A percentile compares a stretch with the other conserved stretches of the same genome.
Conservation (phyloP, 2,888 invertebrate species). For the Cantharis rufa region DNA sequence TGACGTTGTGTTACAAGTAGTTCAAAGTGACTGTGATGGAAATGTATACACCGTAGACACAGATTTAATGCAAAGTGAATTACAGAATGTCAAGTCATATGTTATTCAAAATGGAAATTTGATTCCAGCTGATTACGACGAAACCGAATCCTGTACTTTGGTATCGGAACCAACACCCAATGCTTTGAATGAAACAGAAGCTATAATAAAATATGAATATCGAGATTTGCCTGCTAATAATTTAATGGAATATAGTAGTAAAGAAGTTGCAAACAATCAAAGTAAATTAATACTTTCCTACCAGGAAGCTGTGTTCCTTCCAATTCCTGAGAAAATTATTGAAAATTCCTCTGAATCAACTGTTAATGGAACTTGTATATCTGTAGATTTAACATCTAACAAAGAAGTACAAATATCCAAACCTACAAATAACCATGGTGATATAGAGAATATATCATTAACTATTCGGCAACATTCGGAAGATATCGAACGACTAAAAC, state of each 20-base stretch:
- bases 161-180: not conserved
- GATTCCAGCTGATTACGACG: constrained; percentile 35
- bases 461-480: constrained; percentile 44
- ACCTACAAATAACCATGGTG: not conserved
- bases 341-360: not conserved
- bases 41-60: constrained; percentile 50
- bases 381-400: not conserved
- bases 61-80: constrained; percentile 39
- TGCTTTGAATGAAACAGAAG: not conserved
- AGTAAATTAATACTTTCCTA: not conserved
- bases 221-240: not conserved
- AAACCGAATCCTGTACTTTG: too few species aligned
- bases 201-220: not conserved
- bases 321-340: not conserved
- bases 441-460: constrained; percentile 4
- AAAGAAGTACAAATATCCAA: not conserved
- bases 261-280: not conserved
- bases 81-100: constrained; percentile 45
- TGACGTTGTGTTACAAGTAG: constrained; percentile 41
- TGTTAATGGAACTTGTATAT: not conserved
- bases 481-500: constrained; percentile 48
- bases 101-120: constrained; percentile 48
- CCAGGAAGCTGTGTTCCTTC: not conserved
- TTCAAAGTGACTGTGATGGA: constrained; percentile 44
- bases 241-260: too few species aligned